A percentile compares a stretch with the other conserved stretches of the same genome.
phyloP scores from a whole-genome alignment of 2,888 invertebrate species.

The Macropis europaea region DNA sequence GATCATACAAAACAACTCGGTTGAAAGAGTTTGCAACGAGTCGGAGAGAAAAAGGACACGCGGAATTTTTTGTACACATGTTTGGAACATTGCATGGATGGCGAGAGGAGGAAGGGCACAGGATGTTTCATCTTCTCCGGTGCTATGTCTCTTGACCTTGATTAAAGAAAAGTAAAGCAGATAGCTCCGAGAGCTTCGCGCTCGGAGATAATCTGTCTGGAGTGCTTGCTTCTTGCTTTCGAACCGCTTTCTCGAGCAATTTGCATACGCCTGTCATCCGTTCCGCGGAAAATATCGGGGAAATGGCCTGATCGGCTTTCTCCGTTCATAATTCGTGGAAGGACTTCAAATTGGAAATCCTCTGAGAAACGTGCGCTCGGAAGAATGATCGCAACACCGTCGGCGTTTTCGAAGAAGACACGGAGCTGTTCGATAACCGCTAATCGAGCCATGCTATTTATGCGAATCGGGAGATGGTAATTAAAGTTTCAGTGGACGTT shows the following conservation, averaged over 20 bases:
- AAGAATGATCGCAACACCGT: neutral
- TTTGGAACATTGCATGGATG: neutral
- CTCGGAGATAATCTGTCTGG: slow-evolving; percentile 10
- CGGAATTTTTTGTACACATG: no score
- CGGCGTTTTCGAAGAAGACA: neutral
- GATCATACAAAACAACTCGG: no score
- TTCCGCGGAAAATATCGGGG: neutral
- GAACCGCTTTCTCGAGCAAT: neutral
- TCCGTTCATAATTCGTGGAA: neutral
- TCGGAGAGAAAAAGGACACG: no score
- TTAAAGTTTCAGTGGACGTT: slow-evolving; percentile 19
- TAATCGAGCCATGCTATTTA: neutral
- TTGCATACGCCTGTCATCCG: slow-evolving; percentile 3
- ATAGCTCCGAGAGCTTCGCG: slow-evolving; percentile 4
- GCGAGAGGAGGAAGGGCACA: neutral
- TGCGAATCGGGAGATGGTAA: slow-evolving; percentile 1
- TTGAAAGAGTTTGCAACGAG: no score
- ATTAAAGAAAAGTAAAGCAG: slow-evolving; percentile 26
- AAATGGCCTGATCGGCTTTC: neutral
- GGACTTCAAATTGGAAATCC: no score
- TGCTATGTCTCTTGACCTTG: slow-evolving; percentile 2
- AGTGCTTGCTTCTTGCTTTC: slow-evolving; percentile 7
- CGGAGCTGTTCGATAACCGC: no score
- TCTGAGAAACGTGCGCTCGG: neutral
- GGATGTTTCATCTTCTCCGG: neutral